Base-by-base conservation (phyloP, 2,113 vertebrate species). In the Corythornis cristatus region DNA sequence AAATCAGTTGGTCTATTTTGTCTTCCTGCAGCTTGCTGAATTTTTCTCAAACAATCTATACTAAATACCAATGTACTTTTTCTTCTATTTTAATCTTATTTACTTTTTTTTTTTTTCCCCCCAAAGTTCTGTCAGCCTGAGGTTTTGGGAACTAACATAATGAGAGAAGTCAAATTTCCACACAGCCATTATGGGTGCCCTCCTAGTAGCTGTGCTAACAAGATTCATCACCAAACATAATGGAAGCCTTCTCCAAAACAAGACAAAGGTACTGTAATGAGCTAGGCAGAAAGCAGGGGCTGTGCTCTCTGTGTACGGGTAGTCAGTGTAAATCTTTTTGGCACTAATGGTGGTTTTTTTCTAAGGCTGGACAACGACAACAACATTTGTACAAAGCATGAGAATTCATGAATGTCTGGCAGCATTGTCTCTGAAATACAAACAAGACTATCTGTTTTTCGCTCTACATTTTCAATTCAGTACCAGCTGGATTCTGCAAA, bases 211-310 rank as follows among this genome's bases (percentile, higher is more conserved):
- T 64, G 42, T 50, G 70, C 70, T 92, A 91, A 89, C 75, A 89
- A 93, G 82, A 94, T 77, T 83, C 91, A 92, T 88, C 89, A 77
- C 72, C 48, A 80, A 80, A 46, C 43, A 93, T 50, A 96, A 96
- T 62, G 76, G 75, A 91, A 91, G 82, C 82, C 80, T 92, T 91
- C 94, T 94, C 75, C 80, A 54, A 89, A 89, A 74, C 45, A 92
- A 94, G 87, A 91, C 93, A 93, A 94, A 93, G 87, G 89, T 86
- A 76, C 89, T 83, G 84, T 76, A 93, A 83, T 67, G 87, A 95
- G 89, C 82, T 80, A 92, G 84, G 82, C 82, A 94, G 89, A 93
- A 94, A 91, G 72, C 42, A 1, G 29, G 29, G 72, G 71, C 71
- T 96, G 82, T 2, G 20, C 40, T n/a, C 51, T 14, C 68, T 21